phyloP scores from a whole-genome alignment of 2,113 vertebrate genomes.

The Poicephalus meyeri region DNA sequence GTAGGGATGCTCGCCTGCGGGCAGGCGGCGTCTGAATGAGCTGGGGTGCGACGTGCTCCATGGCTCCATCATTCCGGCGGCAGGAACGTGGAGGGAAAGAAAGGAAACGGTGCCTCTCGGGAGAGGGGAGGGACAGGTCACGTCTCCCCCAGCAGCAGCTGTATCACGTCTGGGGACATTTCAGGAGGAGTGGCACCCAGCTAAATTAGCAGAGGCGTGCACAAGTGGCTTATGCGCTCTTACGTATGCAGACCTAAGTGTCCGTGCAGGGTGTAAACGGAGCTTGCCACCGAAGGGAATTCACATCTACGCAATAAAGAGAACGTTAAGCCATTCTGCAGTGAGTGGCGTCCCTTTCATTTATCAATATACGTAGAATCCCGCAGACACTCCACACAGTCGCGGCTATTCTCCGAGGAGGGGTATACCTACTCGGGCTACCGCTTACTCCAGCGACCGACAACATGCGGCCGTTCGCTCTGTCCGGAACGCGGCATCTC shows the following conservation, averaged over 20 bases:
- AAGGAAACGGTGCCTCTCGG: background rate
- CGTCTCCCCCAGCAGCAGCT: background rate
- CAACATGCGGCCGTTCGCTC: background rate
- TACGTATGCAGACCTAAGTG: background rate
- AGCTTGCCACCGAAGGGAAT: background rate
- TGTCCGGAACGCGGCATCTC: background rate
- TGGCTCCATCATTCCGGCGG: background rate
- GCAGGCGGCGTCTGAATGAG: fast-evolving
- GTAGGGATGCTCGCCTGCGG: background rate
- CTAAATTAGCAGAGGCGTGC: background rate
- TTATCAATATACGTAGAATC: fast-evolving
- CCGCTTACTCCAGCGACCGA: background rate
- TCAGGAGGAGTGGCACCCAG: background rate
- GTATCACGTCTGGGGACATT: background rate
- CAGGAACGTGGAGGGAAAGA: no score
- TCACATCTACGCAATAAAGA: background rate
- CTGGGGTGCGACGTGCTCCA: fast-evolving
- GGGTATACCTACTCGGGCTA: background rate
- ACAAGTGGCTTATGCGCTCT: background rate
- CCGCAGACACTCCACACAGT: fast-evolving
- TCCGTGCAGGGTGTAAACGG: background rate
- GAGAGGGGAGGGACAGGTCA: background rate
- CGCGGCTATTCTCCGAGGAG: background rate
- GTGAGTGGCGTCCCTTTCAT: background rate
- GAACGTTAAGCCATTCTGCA: background rate